These are phyloP conservation scores for Nothobranchius kuhntae DNA, from an alignment of 2,113 vertebrate species.

Conservation along the genomic window DNA sequence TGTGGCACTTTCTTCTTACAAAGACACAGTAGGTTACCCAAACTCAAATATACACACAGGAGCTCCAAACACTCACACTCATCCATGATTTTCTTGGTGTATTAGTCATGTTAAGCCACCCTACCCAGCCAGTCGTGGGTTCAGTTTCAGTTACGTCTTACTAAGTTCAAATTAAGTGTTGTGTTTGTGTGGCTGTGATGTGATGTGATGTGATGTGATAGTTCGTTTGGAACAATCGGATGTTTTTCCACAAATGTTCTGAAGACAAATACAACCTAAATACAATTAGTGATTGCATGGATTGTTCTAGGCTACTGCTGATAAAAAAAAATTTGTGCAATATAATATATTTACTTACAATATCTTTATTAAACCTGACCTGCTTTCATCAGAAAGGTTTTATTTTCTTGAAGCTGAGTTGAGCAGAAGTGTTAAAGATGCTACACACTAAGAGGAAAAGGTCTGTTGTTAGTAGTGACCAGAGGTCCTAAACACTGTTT, in stretches of 20 bases:
- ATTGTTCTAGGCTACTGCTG: no score
- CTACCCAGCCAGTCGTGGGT: conserved; percentile 11
- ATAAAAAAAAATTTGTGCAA: no score
- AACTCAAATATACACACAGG: conserved; percentile 2
- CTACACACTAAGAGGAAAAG: background rate
- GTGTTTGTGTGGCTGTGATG: no score
- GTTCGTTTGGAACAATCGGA: no score
- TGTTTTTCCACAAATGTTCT: no score
- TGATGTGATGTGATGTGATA: no score
- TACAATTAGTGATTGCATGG: background rate
- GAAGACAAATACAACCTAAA: background rate
- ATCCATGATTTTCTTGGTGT: conserved; percentile 14
- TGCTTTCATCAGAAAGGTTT: background rate
- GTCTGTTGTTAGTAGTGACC: conserved; percentile 19
- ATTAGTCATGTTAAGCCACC: conserved; percentile 5
- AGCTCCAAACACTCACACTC: background rate
- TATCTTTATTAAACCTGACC: background rate
- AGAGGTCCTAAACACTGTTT: conserved; percentile 9
- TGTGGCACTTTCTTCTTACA: conserved; percentile 5
- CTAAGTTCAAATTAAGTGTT: no score
- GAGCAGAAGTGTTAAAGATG: background rate
- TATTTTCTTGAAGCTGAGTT: background rate
- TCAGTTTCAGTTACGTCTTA: background rate
- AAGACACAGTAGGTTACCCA: background rate
- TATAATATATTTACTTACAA: no score